Evolutionary conservation across 2,888 invertebrate genomes (phyloP), one percentile per base, ranked within the genome.

Genomic region (Acleris cristana): DNA sequence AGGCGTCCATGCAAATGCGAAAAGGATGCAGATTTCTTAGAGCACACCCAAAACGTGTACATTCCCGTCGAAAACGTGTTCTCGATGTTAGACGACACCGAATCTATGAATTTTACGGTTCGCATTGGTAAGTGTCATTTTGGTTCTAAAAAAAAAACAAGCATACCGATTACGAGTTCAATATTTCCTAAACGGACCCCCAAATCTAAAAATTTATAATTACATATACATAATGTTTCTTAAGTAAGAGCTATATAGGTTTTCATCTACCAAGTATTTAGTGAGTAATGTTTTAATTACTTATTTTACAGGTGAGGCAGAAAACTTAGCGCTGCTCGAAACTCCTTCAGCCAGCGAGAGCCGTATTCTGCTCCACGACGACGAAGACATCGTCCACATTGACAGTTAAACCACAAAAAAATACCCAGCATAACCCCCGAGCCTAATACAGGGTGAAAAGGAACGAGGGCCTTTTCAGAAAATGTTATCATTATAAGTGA

Each of bases 31-130:
- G 93, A 93, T 75, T 93, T 93, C 75, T 77, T 93, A 65, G 93
- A 93, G 73, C 89, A 92, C 78, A 92, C 90, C 30, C 93, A 93
- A 76, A 93, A 93, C 74, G 92, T 93, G 75, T 92, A 90, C 89
- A 89, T 93, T 87, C 93, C 93, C 44, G 89, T 93, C 65, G 93
- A 93, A 83, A 93, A 93, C 72, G 86, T 93, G 53, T 91, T 93
- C 75, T 92, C 93, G 26, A 93, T 93, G 93, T 81, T 93, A 72
- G 93, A 93, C 70, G 88, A 88, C 55, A 79, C 75, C 16, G 92
- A 92, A 72, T 76, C 83, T 49, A 83, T 89, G 76, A 92, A 93
- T 73, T 93, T 90, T 73, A 91, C 86, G 58, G 87, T 93, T 44
- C 81, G 91, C 69, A 90, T 93, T 69, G 92, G 92, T 92, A 76